Base-by-base conservation (phyloP, 2,888 invertebrate species). In the Spodoptera exigua region DNA sequence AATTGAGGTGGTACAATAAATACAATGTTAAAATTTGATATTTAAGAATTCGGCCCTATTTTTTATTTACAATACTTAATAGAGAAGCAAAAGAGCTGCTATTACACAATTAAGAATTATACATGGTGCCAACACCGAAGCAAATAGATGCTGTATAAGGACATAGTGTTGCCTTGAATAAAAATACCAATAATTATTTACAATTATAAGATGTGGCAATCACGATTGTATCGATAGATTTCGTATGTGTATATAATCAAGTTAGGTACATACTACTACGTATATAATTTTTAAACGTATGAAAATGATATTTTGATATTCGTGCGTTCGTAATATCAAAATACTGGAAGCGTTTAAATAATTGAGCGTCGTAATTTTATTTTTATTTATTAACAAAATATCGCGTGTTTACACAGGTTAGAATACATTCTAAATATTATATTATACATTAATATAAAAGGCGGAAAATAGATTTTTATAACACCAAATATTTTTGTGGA, bases 151-250 rank as follows among this genome's bases (percentile, higher is more conserved):
- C 65, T 73, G 70, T 73, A 74, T 81, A 80, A 86, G 83, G 86
- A 85, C 86, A 78, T 63, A 60, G 61, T 57, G 62, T 80, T 66
- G 79, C 86, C 87, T 86, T 86, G 84, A 76, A 82, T 78, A 81
- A 78, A 76, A 83, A 83, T 73, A 69, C 58, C 76, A 77, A 77
- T 83, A 77, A 84, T 86, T 84, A 85, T 79, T 69, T 66, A 68
- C 74, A 81, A 83, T 82, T 81, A 82, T 68, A 73, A 67, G 73
- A 75, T 74, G 71, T 63, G 75, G 75, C 70, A 69, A 80, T 80
- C 82, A 77, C 78, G 83, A 79, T 79, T 65, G 49, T 63, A 51
- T 61, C 51, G 11, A 59, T 39, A 58, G 60, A 54, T 75, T 53
- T 59, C 48, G 45, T 45, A 69, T 58, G 44, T 67, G 56, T 60